Evolutionary conservation across 2,888 invertebrate species (phyloP).

Genomic region (Brachypterus glaber): DNA sequence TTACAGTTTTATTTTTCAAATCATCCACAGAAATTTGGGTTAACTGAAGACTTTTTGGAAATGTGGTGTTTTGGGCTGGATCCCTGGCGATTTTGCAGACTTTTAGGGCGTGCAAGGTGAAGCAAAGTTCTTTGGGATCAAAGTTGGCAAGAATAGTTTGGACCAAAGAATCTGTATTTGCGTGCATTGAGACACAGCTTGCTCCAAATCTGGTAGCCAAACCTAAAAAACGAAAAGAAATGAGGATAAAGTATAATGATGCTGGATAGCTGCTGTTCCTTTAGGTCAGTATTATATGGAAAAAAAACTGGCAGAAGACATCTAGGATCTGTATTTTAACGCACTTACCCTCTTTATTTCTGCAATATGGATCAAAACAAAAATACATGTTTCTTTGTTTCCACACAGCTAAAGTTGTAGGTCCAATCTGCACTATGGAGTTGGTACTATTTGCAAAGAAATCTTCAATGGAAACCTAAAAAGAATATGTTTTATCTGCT

Average conservation of each 20-base stretch:
- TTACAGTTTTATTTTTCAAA: slow-evolving; percentile 31
- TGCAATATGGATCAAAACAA: slow-evolving; percentile 56
- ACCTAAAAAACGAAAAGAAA: slow-evolving; percentile 15
- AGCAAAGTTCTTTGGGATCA: slow-evolving; percentile 40
- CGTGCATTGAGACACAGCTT: slow-evolving; percentile 55
- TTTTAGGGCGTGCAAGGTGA: slow-evolving; percentile 52
- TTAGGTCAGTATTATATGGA: not conserved
- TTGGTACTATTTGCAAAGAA: slow-evolving; percentile 46
- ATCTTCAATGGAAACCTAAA: slow-evolving; percentile 42
- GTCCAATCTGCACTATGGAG: slow-evolving; percentile 50
- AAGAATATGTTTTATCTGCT: too few relatives aligned
- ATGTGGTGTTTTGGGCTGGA: slow-evolving; percentile 28
- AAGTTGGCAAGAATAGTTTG: slow-evolving; percentile 46
- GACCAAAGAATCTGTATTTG: slow-evolving; percentile 49
- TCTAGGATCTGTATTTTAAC: not conserved
- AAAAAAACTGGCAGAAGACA: not conserved
- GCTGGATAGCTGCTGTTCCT: too few relatives aligned
- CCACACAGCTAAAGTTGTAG: slow-evolving; percentile 52
- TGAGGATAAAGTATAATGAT: too few relatives aligned
- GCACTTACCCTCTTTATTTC: slow-evolving; percentile 45
- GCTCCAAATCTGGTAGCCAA: slow-evolving; percentile 43
- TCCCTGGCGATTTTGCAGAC: slow-evolving; percentile 46
- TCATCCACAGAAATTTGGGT: slow-evolving; percentile 32
- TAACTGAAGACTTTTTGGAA: slow-evolving; percentile 32
- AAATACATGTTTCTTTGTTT: slow-evolving; percentile 54